Base-by-base conservation (phyloP, 2,113 vertebrate genomes). In the Siniperca knerii region DNA sequence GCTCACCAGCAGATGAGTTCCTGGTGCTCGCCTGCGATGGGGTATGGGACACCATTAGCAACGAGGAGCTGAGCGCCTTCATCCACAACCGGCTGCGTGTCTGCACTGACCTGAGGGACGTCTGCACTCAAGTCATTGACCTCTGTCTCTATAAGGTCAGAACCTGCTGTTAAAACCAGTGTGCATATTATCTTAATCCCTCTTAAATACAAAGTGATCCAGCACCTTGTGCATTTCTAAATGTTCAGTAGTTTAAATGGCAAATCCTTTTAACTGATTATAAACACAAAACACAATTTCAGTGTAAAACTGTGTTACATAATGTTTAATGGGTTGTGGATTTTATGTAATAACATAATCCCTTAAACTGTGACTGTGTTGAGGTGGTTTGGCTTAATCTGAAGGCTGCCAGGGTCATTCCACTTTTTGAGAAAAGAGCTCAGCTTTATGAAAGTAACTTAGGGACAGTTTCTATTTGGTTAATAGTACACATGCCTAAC, bases 91-190 rank as follows among this genome's bases (percentile, higher is more conserved):
- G 96, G 54, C 94, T 97, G 75, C 71, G 82, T 15, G 92, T 97
- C 75, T 96, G 95, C 87, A 92, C 94, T 6, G 94, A 96, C 77
- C 95, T 97, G 21, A 94, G 94, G 74, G 96, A 96, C 0, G 95
- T 97, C 73, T 97, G 97, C 75, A 84, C 93, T 2, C 95, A 96
- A 81, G 94, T 97, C 84, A 91, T 97, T 65, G 96, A 97, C 84
- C 94, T 96, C 77, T 96, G 96, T 77, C 95, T 97, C 72, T 97
- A 96, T 88, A 96, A 97, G 96, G 96, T 97, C 88, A 91, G 94
- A 83, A 10, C 64, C 42, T 57, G 55, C 48, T 37, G 60, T n/a
- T 64, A 25, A 11, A 37, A 12, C 21, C 75, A 48, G 23, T 0
- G 7, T 10, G 2, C 16, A 66, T 44, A 6, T 37, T 20, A 23